Evolutionary conservation across 2,113 vertebrate species (phyloP).

Genomic region (Numida meleagris): DNA sequence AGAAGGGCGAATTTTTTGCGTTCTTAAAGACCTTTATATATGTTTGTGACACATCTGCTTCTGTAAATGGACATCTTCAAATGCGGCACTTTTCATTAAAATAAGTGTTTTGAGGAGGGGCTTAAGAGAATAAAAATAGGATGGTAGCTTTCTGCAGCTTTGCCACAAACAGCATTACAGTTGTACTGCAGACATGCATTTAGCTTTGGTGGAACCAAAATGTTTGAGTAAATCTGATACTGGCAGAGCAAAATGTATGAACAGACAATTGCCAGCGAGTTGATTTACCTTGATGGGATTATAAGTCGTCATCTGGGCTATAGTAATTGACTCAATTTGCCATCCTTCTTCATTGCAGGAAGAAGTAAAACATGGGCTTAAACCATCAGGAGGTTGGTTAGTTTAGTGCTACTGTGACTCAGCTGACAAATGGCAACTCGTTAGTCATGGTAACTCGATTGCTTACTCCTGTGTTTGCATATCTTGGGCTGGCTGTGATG

Average conservation of each 20-base stretch:
- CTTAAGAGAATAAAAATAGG: background rate
- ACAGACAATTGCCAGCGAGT: background rate
- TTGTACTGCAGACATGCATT: background rate
- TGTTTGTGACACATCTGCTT: background rate
- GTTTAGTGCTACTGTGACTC: background rate
- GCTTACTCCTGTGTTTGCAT: conserved; percentile 1
- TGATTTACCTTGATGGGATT: conserved; percentile 18
- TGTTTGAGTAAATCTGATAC: background rate
- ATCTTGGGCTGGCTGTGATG: background rate
- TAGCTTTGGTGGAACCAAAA: conserved; percentile 37
- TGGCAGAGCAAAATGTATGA: conserved; percentile 40
- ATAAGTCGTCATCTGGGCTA: conserved; percentile 7
- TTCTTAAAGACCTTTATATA: background rate
- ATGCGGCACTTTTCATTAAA: background rate
- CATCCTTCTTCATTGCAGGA: background rate
- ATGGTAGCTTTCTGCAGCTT: background rate
- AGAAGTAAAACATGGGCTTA: background rate
- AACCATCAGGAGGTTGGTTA: background rate
- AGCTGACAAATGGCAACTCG: background rate
- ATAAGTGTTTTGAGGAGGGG: background rate
- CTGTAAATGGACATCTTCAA: background rate
- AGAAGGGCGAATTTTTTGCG: background rate
- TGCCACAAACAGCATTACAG: background rate
- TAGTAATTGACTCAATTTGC: background rate
- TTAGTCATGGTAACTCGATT: background rate